Percentiles rank a stretch among this genome's conserved stretches.
phyloP scores from a whole-genome alignment of 2,113 vertebrate genomes.

The Dicaeum eximium region DNA sequence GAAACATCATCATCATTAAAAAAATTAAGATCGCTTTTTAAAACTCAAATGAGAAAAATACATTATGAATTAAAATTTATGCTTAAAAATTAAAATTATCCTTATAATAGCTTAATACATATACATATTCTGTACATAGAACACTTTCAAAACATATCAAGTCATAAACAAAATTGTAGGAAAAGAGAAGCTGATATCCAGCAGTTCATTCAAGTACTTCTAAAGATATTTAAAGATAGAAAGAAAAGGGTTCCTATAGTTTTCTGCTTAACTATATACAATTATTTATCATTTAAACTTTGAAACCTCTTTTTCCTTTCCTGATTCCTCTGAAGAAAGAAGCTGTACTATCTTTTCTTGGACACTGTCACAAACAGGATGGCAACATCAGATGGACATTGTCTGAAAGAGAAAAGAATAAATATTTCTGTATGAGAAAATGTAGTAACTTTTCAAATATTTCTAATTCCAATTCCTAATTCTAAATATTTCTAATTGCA shows the following conservation, averaged over 20 bases:
- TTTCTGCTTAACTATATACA: background rate
- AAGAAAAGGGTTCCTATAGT: background rate
- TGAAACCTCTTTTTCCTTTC: background rate
- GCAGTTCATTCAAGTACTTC: background rate
- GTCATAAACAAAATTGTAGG: background rate
- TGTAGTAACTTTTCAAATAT: background rate
- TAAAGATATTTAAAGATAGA: background rate
- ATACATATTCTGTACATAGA: background rate
- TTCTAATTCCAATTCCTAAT: background rate
- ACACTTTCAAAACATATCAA: background rate
- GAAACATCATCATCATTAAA: background rate
- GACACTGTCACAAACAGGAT: background rate
- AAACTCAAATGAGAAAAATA: background rate
- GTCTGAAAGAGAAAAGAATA: background rate
- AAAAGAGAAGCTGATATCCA: background rate
- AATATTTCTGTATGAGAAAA: background rate
- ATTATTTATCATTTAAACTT: background rate
- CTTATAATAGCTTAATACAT: background rate
- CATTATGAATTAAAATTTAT: background rate
- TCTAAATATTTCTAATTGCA: too few species aligned
- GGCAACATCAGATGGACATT: background rate
- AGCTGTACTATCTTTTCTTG: background rate
- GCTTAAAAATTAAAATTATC: background rate
- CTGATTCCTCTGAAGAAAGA: background rate
- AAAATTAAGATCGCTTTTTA: background rate